Evolutionary conservation across 2,113 vertebrate genomes (phyloP).

Genomic region (Isurus oxyrinchus): DNA sequence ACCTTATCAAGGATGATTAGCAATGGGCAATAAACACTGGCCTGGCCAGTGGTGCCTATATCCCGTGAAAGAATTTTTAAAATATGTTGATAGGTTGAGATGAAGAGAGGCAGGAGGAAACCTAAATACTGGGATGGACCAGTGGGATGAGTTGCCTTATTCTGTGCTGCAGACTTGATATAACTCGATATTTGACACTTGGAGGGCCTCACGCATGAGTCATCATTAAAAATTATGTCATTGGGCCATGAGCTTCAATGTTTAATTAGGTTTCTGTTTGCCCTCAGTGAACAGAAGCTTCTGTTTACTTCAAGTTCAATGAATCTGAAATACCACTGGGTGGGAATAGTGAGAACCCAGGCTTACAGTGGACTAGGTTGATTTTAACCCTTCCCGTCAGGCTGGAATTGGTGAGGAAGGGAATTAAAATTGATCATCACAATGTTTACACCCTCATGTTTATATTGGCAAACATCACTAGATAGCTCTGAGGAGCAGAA

Average conservation of each 20-base stretch:
- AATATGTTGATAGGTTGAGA: too few species aligned
- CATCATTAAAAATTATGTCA: not conserved
- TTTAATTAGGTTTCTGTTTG: not conserved
- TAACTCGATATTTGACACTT: not conserved
- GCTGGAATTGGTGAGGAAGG: not conserved
- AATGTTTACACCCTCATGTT: not conserved
- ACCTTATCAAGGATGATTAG: too few species aligned
- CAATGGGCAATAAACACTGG: too few species aligned
- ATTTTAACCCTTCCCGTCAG: not conserved
- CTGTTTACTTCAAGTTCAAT: not conserved
- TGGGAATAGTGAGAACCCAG: not conserved
- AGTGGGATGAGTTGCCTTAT: too few species aligned
- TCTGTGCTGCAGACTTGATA: not conserved
- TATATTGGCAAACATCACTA: not conserved
- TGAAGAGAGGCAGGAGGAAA: too few species aligned
- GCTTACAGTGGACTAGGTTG: not conserved
- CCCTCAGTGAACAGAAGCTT: not conserved
- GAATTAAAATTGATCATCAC: not conserved
- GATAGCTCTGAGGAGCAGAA: not conserved
- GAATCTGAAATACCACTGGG: not conserved
- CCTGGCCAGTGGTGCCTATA: too few species aligned
- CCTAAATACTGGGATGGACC: too few species aligned
- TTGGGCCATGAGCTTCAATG: not conserved
- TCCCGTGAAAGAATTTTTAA: too few species aligned
- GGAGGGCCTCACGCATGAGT: not conserved